phyloP scores from a whole-genome alignment of 2,113 vertebrate species.

The Perca fluviatilis region DNA sequence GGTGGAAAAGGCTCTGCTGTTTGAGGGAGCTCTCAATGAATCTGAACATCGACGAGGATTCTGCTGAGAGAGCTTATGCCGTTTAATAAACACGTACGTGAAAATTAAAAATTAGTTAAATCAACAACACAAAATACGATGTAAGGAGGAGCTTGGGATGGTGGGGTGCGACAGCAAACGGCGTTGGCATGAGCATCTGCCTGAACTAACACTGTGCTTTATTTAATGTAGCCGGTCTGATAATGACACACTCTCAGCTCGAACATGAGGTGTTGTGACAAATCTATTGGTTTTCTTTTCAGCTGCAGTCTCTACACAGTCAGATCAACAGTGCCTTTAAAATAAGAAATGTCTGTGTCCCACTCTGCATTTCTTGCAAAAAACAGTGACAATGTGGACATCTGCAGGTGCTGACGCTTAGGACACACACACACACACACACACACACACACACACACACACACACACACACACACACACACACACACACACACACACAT shows the following conservation, averaged over 20 bases:
- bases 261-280: background rate
- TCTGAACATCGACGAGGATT: fast-evolving
- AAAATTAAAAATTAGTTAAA: background rate
- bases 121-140: background rate
- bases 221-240: background rate
- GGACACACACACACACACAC: too few relatives aligned
- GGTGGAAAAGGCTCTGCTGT: background rate
- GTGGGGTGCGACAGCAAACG: too few relatives aligned
- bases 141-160: background rate
- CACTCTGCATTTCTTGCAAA: background rate
- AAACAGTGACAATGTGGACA: background rate
- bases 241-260: background rate
- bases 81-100: background rate
- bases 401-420: too few relatives aligned
- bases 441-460: too few relatives aligned
- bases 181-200: background rate
- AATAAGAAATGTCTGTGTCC: too few relatives aligned
- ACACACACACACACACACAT: background rate
- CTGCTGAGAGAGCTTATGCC: background rate
- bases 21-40: background rate
- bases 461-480: too few relatives aligned
- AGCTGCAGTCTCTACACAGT: too few relatives aligned
- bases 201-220: background rate
- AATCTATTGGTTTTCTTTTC: background rate
- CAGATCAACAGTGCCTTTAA: background rate